Evolutionary conservation across 2,888 invertebrate species (phyloP), one percentile per base, ranked within the genome.

Genomic region (Agrochola lychnidis): DNA sequence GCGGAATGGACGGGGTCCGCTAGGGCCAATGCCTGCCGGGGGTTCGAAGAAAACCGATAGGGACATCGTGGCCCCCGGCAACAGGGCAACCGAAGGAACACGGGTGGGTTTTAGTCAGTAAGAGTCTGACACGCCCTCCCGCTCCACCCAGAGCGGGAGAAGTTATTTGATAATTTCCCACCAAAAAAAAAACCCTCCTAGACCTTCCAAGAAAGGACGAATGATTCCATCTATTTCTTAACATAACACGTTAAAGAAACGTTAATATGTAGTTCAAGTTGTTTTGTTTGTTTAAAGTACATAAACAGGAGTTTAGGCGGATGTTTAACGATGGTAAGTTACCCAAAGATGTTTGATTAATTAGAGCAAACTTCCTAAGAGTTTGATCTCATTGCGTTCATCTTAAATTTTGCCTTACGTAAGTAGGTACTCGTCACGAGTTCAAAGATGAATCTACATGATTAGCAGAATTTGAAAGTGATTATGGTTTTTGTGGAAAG

Each of bases 281-380:
- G 45, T 68, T 71, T 82, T 82, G 72, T 64, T 82, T 72, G 51
- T 74, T 62, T 66, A 69, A 62, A 68, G 56, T 62, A 48, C 7
- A 48, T 25, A 66, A 69, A 57, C 53, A 36, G 25, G 61, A 42
- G 71, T 69, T 64, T 64, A 61, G 12, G 53, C 42, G 56, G 74
- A 69, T 73, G 69, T 73, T 81, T 76, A 69, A 68, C 56, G 22
- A 71, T 74, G 56, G 45, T 75, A 62, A 72, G 62, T 76, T 72
- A 64, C 30, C 59, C 63, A 7, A 61, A 68, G 70, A 81, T 81
- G 70, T 74, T 82, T 82, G 71, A 68, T 69, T 78, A 63, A 82
- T 74, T 72, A 64, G 56, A 48, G 48, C 72, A 59, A 79, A 78
- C 67, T 51, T 79, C 72, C 66, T 36, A 14, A 66, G 30, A 78